Percentiles rank a stretch among this genome's conserved stretches.
Evolutionary conservation across 2,113 vertebrate genomes (phyloP).

Genomic region (Pachyramphus minor): DNA sequence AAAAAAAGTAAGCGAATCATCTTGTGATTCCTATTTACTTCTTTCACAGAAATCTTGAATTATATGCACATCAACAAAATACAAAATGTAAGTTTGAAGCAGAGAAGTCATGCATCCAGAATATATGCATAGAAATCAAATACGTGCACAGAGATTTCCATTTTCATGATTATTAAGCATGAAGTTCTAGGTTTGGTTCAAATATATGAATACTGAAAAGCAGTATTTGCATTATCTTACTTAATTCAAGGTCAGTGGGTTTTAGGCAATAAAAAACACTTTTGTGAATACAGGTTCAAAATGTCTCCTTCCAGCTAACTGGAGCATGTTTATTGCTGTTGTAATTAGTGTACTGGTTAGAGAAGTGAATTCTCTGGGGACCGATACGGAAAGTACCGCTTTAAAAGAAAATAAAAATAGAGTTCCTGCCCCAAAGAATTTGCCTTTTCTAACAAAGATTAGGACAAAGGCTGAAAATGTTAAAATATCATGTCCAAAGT

Average conservation of each 20-base stretch:
- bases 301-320: neutral
- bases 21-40: neutral
- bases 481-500: neutral
- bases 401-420: neutral
- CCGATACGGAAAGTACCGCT: fast-evolving
- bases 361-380: neutral
- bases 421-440: neutral
- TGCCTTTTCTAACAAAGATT: neutral
- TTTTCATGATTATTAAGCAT: conserved; percentile 45
- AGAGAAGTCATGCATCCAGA: conserved; percentile 21
- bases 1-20: neutral
- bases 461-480: neutral
- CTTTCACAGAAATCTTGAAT: neutral
- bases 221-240: conserved; percentile 13
- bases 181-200: conserved; percentile 12
- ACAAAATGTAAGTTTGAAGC: neutral
- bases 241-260: conserved; percentile 4
- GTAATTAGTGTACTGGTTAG: neutral
- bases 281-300: neutral
- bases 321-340: neutral
- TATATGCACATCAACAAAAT: neutral
- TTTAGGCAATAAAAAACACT: neutral
- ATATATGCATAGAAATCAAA: conserved; percentile 33
- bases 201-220: conserved; percentile 24
- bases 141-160: conserved; percentile 7